These are phyloP conservation scores for Aphis craccivora DNA, from an alignment of 1,140 invertebrate species.

Conservation along the genomic window DNA sequence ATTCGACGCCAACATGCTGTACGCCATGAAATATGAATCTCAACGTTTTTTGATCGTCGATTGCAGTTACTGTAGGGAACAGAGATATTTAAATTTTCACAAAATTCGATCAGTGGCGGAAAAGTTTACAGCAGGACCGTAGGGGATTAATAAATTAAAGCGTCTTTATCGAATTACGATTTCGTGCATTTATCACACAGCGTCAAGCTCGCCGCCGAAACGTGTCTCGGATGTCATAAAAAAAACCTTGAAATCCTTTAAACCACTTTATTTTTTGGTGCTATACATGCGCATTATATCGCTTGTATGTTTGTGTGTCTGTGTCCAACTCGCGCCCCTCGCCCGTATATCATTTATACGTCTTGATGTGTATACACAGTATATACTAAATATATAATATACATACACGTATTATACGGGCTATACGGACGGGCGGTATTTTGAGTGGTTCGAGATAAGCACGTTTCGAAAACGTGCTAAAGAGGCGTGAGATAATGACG, in stretches of 20 bases:
- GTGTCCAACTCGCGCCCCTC: not conserved
- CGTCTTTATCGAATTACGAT: not conserved
- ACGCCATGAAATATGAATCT: not conserved
- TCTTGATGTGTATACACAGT: not conserved
- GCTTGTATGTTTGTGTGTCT: not conserved
- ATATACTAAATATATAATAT: no score
- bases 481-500: conserved; percentile 54
- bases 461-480: conserved; percentile 53
- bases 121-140: not conserved
- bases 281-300: not conserved
- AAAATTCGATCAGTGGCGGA: not conserved
- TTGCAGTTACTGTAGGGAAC: not conserved
- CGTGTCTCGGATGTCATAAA: not conserved
- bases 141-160: not conserved
- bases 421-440: conserved; percentile 1
- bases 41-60: not conserved
- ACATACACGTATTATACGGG: not conserved
- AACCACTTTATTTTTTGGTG: conserved; percentile 16
- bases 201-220: not conserved
- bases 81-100: no score
- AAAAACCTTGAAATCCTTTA: conserved; percentile 3
- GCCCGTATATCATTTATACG: not conserved
- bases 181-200: not conserved
- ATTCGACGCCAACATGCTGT: not conserved
- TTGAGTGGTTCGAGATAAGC: not conserved